Evolutionary conservation across 2,113 vertebrate species (phyloP), one percentile per base, ranked within the genome.

Genomic region (Loxodonta africana): DNA sequence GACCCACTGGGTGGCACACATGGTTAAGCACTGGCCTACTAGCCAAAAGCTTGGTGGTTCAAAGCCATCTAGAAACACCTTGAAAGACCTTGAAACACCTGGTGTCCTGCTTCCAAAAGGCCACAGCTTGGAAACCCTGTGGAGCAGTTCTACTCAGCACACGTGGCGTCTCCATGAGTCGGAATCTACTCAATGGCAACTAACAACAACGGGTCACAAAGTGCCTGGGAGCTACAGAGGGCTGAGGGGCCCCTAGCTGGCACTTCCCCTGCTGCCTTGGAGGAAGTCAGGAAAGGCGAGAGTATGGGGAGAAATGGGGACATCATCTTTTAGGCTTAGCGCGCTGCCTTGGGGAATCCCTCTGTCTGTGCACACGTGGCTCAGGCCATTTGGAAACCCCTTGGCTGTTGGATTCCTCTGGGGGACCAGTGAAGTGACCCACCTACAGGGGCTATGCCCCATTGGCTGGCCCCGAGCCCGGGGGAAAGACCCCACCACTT

Each of bases 221-320:
- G 87, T 10, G 18, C 74, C 30, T 1, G 11, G 88, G 63, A 33
- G 48, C 37, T 0, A 0, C 3, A 23, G 15, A 15, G 28, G 37
- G 33, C 60, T 60, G 0, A 2, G 0, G 26, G 53, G 69, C 30
- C 65, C 87, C 81, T 5, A 4, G 17, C 26, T 3, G 80, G 46
- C 26, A 0, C 65, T 14, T 37, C 71, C 17, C 18, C 33, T 67
- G 53, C 6, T 4, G 51, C 7, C 2, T 9, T 25, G 3, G 0
- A 0, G 12, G 67, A 57, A 8, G 8, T 51, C 28, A 3, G 33
- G 60, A 53, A 25, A 30, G 5, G 17, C 12, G 60, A 33, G 44
- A 7, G 6, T 9, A 0, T 3, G 15, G 74, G 18, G 37, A 86
- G 37, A 37, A 14, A 1, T 1, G 0, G 9, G n/a, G n/a, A 0